These are phyloP conservation scores for Watsonalla cultraria DNA, from an alignment of 2,888 invertebrate species.

Conservation along the genomic window DNA sequence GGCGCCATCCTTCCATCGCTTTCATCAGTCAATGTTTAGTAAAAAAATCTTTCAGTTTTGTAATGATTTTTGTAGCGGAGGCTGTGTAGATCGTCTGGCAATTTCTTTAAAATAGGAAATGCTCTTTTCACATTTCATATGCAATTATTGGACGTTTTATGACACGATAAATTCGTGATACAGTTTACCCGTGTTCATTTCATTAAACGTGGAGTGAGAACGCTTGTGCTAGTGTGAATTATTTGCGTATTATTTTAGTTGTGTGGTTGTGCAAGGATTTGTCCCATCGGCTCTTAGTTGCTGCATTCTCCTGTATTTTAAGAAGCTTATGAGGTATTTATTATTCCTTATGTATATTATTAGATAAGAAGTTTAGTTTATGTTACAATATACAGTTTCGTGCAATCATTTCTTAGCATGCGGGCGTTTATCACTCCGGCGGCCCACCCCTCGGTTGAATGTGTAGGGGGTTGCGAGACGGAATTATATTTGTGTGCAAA, in stretches of 20 bases:
- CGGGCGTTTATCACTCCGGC: conserved; percentile 32
- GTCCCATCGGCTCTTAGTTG: conserved; percentile 39
- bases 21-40: conserved; percentile 14
- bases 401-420: conserved; percentile 25
- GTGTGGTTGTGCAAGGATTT: conserved; percentile 71
- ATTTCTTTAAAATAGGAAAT: conserved; percentile 52
- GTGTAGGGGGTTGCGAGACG: conserved; percentile 27
- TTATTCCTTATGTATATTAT: conserved; percentile 6
- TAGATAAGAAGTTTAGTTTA: not conserved
- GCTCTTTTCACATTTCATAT: conserved; percentile 51
- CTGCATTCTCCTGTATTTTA: conserved; percentile 31
- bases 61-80: conserved; percentile 57
- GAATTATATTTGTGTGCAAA: conserved; percentile 29
- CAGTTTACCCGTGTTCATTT: conserved; percentile 39
- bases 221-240: conserved; percentile 52
- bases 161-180: conserved; percentile 52
- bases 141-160: conserved; percentile 55
- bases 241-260: conserved; percentile 56
- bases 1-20: conserved; percentile 22
- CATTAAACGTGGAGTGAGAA: conserved; percentile 40
- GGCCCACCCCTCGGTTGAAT: conserved; percentile 24
- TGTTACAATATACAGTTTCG: not conserved
- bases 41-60: conserved; percentile 49
- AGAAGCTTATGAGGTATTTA: conserved; percentile 44
- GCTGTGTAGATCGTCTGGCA: conserved; percentile 49